These are phyloP conservation scores for Sarcophaga caerulescens DNA, from an alignment of 2,888 invertebrate species.

Conservation along the genomic window DNA sequence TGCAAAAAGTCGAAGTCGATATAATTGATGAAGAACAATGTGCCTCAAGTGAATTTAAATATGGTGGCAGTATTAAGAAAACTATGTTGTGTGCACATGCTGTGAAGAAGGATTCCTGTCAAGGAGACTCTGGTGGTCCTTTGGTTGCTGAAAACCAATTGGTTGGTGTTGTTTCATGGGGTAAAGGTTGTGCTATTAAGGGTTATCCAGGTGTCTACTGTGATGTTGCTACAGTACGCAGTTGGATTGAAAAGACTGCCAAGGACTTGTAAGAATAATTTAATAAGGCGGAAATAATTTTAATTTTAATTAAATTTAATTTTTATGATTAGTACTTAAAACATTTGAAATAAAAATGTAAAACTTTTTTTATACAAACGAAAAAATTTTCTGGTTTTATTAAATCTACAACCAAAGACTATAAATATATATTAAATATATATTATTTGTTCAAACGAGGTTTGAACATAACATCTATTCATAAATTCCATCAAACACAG, in stretches of 20 bases:
- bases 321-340: too few relatives aligned
- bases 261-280: conserved; percentile 63
- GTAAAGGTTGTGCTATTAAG: conserved; percentile 75
- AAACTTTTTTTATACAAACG: too few relatives aligned
- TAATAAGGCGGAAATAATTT: too few relatives aligned
- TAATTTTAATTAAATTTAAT: too few relatives aligned
- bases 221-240: conserved; percentile 71
- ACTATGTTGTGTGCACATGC: conserved; percentile 76
- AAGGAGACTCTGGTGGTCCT: conserved; percentile 81
- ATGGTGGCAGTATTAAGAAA: conserved; percentile 69
- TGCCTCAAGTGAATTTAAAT: conserved; percentile 69
- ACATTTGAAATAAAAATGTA: too few relatives aligned
- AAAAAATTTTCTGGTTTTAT: too few relatives aligned
- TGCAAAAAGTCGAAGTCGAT: conserved; percentile 71
- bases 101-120: conserved; percentile 77
- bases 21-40: conserved; percentile 65
- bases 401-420: too few relatives aligned
- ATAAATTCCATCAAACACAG: too few relatives aligned
- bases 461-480: too few relatives aligned
- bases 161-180: conserved; percentile 80
- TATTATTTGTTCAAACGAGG: too few relatives aligned
- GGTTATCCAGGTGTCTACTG: conserved; percentile 78
- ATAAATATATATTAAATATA: too few relatives aligned
- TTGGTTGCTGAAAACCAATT: conserved; percentile 72
- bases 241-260: conserved; percentile 72